Base-by-base conservation (phyloP, 2,888 invertebrate genomes). In the Deroplatys truncata region DNA sequence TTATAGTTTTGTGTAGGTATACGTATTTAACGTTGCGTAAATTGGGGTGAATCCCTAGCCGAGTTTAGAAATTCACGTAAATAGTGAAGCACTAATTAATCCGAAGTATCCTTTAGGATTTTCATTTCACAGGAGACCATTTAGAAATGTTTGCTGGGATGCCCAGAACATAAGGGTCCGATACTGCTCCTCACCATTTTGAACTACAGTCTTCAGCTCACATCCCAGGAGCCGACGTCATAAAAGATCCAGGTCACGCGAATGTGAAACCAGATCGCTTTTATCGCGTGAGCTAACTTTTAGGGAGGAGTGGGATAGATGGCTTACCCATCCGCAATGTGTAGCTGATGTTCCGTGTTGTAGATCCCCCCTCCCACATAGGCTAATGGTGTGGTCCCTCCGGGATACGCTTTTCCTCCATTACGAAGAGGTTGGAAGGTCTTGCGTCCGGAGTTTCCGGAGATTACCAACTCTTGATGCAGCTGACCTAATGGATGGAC, bases 401-500 rank as follows among this genome's bases (percentile, higher is more conserved):
- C 86, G 86, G 86, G 29, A 56, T 35, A 82, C 31, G 85, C 88
- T 88, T 72, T 72, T 88, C 88, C 88, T 88, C 88, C 88, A 88
- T 88, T 88, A 88, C 84, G 82, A 86, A 86, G 86, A 86, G 86
- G 88, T 85, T 84, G 72, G 85, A 82, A 88, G 88, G 88, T 88
- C 88, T 88, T 88, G 88, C 85, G 72, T 84, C 31, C 82, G 35
- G 85, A 88, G 88, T 88, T 88, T 88, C 88, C 88, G 85, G 88
- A 88, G 88, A 88, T 88, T 88, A 88, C 88, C 84, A 85, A 85
- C 88, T 88, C 88, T 88, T 88, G 88, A 88, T 88, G 88, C 84
- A 84, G 88, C 85, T 84, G 88, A 88, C 88, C 88, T 88, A 88
- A 88, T 88, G 88, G 88, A 88, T 88, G 88, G 88, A 88, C 88